These are phyloP conservation scores for Colletes collaris DNA, from an alignment of 2,888 invertebrate species.

Conservation along the genomic window DNA sequence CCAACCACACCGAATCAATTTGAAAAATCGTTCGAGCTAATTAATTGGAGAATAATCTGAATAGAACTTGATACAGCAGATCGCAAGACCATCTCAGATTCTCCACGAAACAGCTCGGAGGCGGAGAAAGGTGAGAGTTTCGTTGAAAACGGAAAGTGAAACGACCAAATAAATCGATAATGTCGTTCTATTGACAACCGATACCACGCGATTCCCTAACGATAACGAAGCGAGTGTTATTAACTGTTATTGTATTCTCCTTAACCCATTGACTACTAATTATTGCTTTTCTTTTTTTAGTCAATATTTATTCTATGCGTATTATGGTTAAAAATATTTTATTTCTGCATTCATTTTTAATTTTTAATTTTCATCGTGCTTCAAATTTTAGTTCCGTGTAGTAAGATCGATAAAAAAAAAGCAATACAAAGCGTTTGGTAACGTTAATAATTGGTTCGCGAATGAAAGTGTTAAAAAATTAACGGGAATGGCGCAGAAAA, in stretches of 20 bases:
- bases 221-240: background rate
- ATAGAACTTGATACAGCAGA: constrained; percentile 49
- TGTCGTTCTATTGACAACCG: background rate
- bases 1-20: constrained; percentile 66
- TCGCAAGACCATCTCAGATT: constrained; percentile 1
- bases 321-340: too few relatives aligned
- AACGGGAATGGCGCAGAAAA: background rate
- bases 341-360: too few relatives aligned
- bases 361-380: too few relatives aligned
- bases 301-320: too few relatives aligned
- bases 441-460: background rate
- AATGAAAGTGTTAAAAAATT: background rate
- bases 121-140: background rate
- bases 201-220: background rate
- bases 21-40: constrained; percentile 74
- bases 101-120: background rate
- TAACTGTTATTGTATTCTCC: too few relatives aligned
- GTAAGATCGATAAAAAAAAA: too few relatives aligned
- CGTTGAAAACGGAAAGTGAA: background rate
- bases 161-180: constrained; percentile 8
- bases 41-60: constrained; percentile 73
- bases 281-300: too few relatives aligned
- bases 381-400: too few relatives aligned
- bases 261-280: too few relatives aligned
- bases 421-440: too few relatives aligned